Evolutionary conservation across 2,888 invertebrate species (phyloP).

Genomic region (Lysandra bellargus): DNA sequence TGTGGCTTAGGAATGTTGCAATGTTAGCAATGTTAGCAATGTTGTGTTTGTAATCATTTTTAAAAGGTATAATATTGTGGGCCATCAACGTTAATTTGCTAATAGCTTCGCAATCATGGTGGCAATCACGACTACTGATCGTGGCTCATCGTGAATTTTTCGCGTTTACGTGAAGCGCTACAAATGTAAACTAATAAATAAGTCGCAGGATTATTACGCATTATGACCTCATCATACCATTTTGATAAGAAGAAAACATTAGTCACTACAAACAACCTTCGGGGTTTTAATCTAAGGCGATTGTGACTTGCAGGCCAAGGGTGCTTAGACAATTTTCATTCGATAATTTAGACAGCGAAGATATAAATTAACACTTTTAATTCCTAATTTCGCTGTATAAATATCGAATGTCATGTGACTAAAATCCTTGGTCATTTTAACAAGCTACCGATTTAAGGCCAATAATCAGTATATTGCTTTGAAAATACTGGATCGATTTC

Average conservation of each 20-base stretch:
- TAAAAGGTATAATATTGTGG: too few relatives aligned
- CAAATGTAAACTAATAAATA: not conserved
- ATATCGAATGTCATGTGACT: not conserved
- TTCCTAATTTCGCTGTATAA: not conserved
- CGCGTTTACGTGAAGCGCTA: not conserved
- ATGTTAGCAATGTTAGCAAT: too few relatives aligned
- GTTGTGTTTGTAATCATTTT: too few relatives aligned
- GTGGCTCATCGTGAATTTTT: too few relatives aligned
- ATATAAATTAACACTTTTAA: too few relatives aligned
- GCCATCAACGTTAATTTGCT: too few relatives aligned
- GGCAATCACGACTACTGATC: not conserved
- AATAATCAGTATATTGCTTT: too few relatives aligned
- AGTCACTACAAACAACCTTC: not conserved
- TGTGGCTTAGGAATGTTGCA: too few relatives aligned
- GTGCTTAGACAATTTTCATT: not conserved
- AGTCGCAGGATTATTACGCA: not conserved
- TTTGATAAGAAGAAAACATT: not conserved
- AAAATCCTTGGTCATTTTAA: too few relatives aligned
- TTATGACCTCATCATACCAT: not conserved
- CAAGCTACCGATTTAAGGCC: too few relatives aligned
- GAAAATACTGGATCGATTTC: too few relatives aligned
- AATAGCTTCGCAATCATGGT: not conserved
- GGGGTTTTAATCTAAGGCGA: not conserved
- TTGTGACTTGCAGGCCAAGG: not conserved
- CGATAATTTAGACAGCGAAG: too few relatives aligned